A percentile compares a stretch with the other conserved stretches of the same genome.
Evolutionary conservation across 2,888 invertebrate genomes (phyloP).

Genomic region (Pegoplata infirma): DNA sequence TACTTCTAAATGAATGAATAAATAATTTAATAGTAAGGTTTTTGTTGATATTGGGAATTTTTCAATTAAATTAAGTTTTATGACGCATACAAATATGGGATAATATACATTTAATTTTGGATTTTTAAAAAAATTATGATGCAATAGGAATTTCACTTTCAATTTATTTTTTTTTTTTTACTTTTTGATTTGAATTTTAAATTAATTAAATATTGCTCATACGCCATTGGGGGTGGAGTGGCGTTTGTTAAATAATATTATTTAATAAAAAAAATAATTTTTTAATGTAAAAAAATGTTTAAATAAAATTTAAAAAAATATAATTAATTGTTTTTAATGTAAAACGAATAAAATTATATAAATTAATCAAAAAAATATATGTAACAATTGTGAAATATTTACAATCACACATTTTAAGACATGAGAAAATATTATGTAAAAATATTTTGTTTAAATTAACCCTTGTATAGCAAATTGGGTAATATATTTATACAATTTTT

Average conservation of each 20-base stretch:
- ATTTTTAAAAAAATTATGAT: slow-evolving; percentile 28
- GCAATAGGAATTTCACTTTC: slow-evolving; percentile 46
- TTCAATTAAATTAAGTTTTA: background rate
- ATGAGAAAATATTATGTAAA: background rate
- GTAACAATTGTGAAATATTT: background rate
- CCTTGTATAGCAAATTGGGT: too few relatives aligned
- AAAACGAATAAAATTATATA: background rate
- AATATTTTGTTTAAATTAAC: too few relatives aligned
- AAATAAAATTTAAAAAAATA: background rate
- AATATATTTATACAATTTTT: too few relatives aligned
- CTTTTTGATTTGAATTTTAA: background rate
- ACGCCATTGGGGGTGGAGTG: background rate
- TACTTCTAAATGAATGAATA: too few relatives aligned
- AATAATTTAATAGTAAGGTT: too few relatives aligned
- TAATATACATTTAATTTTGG: background rate
- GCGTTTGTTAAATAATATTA: background rate
- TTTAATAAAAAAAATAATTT: too few relatives aligned
- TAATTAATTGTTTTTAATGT: slow-evolving; percentile 26
- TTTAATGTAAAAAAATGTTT: background rate
- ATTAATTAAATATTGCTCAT: slow-evolving; percentile 28
- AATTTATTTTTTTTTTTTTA: too few relatives aligned
- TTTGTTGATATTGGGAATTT: background rate
- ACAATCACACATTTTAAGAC: background rate
- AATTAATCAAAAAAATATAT: background rate
- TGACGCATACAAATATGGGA: too few relatives aligned